Base-by-base conservation (phyloP, 2,888 invertebrate genomes). In the Tyria jacobaeae region DNA sequence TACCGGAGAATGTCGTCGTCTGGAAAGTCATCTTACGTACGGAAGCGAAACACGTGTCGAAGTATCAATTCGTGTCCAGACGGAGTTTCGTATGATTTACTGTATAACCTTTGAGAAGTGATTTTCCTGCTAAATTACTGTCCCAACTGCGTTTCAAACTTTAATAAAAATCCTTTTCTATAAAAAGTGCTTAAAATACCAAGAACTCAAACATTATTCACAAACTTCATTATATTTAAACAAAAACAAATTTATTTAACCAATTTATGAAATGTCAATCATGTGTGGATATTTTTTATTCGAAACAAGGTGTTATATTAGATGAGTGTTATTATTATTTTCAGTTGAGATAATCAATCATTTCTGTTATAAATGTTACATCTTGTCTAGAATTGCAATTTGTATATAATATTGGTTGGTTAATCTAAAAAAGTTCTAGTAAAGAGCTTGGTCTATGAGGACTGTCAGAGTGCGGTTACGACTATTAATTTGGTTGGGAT, bases 251-350 rank as follows among this genome's bases (percentile, higher is more conserved):
- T 62, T 31, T 64, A 63, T 57, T 57, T 47, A 71, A 41, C 60
- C 59, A 70, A 72, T 78, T 73, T 68, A 63, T 54, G 39, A 70
- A 68, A 72, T 80, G 82, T 80, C 82, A 78, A 79, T 82, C 82
- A 82, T 66, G 24, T 56, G 17, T 31, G 4, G 1, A 25, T 41
- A 34, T 55, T 55, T 55, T 54, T 41, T 55, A 55, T 44, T 55
- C 10, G 6, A 55, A 44, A 54, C 12, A 54, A 54, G 41, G 41
- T 54, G 41, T 54, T 44, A 27, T 44, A 15, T 54, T 14, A 31
- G 44, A 55, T 25, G 35, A 48, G 25, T 57, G 15, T 49, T 57
- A 35, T 49, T 48, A 34, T 25, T 57, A 17, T 31, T 31, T 6
- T 31, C 17, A 12, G 44, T 34, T 17, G 0, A 17, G 39, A 55